phyloP scores from a whole-genome alignment of 1,140 invertebrate genomes.

The Brachionus rotundiformis region DNA sequence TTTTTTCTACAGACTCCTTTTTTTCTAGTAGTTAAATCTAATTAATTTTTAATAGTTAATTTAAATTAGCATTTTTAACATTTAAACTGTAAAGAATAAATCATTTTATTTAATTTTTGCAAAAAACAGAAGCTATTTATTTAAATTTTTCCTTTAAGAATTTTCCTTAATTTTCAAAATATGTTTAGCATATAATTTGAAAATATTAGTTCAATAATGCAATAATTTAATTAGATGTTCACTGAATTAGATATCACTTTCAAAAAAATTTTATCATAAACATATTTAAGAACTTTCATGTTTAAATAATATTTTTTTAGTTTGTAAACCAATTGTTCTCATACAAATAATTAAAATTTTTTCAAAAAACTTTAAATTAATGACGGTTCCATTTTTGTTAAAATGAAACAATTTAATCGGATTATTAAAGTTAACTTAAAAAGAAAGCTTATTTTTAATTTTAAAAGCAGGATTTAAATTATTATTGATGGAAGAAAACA shows the following conservation, averaged over 20 bases:
- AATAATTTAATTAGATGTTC: not conserved
- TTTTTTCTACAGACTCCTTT: not conserved
- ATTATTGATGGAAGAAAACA: not conserved
- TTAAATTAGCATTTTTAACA: too few relatives aligned
- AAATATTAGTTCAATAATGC: too few relatives aligned
- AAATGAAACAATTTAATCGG: not conserved
- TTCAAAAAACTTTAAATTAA: not conserved
- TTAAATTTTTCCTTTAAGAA: not conserved
- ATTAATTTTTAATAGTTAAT: constrained; percentile 1
- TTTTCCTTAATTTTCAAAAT: not conserved
- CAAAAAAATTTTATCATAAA: not conserved
- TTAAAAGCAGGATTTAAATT: not conserved
- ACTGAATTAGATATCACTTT: not conserved
- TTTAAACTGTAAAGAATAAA: too few relatives aligned
- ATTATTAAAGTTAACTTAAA: not conserved
- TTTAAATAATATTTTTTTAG: not conserved
- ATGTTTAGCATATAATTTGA: too few relatives aligned
- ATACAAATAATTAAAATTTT: too few relatives aligned
- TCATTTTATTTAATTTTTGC: not conserved
- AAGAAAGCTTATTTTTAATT: not conserved
- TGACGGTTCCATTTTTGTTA: not conserved
- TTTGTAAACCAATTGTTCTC: too few relatives aligned
- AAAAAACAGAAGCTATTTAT: not conserved
- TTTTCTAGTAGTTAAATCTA: constrained; percentile 4
- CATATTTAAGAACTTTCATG: not conserved